A percentile compares a stretch with the other conserved stretches of the same genome.
These are phyloP conservation scores for Trachelus iudaicus DNA, from an alignment of 2,888 invertebrate genomes.

Conservation along the genomic window DNA sequence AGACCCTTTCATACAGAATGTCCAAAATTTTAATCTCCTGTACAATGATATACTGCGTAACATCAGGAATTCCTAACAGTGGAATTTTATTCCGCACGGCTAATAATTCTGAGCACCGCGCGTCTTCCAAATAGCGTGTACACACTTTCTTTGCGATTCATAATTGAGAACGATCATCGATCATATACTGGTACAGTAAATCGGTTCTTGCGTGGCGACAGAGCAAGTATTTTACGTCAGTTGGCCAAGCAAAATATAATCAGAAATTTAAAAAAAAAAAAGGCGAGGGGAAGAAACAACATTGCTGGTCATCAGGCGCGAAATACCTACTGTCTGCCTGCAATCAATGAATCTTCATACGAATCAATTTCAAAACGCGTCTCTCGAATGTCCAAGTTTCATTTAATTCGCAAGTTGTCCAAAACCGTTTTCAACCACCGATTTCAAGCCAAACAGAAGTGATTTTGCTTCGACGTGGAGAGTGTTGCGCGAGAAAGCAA, in stretches of 20 bases:
- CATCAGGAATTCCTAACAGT: background rate
- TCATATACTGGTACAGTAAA: background rate
- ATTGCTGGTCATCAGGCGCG: background rate
- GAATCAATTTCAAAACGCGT: background rate
- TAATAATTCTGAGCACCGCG: background rate
- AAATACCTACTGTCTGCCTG: background rate
- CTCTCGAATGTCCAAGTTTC: background rate
- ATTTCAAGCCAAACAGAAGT: background rate
- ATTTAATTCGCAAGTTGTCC: background rate
- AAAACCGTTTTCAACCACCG: background rate
- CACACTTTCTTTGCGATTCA: background rate
- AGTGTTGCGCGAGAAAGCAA: background rate
- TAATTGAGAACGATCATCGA: background rate
- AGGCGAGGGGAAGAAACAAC: background rate
- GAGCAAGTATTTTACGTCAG: background rate
- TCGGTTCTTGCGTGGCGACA: background rate
- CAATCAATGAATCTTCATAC: background rate
- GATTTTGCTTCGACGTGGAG: background rate
- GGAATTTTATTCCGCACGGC: conserved; percentile 1
- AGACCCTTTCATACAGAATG: conserved; percentile 63
- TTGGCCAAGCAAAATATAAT: background rate
- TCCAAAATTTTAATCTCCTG: conserved; percentile 45
- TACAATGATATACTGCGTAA: conserved; percentile 18
- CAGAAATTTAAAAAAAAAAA: background rate
- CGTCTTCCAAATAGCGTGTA: background rate